Conservation (phyloP, 1,140 invertebrate genomes). For the Nomia melanderi region DNA sequence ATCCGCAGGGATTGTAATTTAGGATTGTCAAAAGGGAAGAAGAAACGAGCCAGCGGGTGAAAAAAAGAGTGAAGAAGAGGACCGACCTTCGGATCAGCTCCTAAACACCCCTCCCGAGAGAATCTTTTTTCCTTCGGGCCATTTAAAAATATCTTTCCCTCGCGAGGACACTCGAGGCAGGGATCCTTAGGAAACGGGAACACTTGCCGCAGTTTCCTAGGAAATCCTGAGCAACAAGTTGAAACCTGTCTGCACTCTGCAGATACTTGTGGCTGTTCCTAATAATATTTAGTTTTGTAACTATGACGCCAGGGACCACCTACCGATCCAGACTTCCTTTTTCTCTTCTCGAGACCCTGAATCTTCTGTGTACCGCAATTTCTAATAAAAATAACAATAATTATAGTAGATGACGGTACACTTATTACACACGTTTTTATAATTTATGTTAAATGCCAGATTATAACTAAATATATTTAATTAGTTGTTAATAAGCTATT, state of each 20-base stretch:
- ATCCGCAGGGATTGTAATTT: neutral
- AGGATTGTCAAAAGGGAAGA: neutral
- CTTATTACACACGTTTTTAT: too few relatives aligned
- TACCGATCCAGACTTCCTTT: slow-evolving; percentile 5
- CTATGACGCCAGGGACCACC: slow-evolving; percentile 24
- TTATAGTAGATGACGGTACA: too few relatives aligned
- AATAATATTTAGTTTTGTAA: slow-evolving; percentile 60
- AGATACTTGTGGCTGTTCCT: slow-evolving; percentile 42
- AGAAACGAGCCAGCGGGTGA: neutral
- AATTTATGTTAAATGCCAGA: too few relatives aligned
- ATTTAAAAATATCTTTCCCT: slow-evolving; percentile 9
- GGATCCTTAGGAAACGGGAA: slow-evolving; percentile 19
- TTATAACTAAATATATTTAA: too few relatives aligned
- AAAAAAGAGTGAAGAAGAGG: too few relatives aligned
- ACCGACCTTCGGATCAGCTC: neutral
- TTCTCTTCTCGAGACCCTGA: neutral
- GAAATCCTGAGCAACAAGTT: slow-evolving; percentile 32
- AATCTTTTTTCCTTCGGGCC: neutral
- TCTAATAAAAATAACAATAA: too few relatives aligned
- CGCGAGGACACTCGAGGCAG: slow-evolving; percentile 4
- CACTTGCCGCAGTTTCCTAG: slow-evolving; percentile 40
- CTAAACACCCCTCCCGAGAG: slow-evolving; percentile 12
- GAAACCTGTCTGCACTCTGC: slow-evolving; percentile 47
- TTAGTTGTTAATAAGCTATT: too few relatives aligned
- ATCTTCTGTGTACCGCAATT: neutral